Base-by-base conservation (phyloP, 2,797 vertebrate species). In the Pseudochaenichthys georgianus region DNA sequence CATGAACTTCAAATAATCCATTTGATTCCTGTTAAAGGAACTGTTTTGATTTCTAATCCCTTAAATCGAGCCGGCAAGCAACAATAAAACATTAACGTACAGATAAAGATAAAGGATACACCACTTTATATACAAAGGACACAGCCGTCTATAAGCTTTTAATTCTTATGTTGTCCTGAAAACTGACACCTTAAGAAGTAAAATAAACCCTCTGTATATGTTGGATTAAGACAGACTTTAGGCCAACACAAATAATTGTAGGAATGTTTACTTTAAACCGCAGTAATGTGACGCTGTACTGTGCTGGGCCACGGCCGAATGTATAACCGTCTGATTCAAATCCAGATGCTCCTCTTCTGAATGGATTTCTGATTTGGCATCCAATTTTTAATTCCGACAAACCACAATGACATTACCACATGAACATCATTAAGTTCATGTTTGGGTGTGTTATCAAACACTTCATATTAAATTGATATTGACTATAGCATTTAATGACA, bases 41-140 rank as follows among this genome's bases (percentile, higher is more conserved):
- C 15, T 50, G 23, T 38, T 38, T 38, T 6, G 34, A 7, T 8
- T 38, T 38, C 8, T 38, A 50, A 43, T 16, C 64, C 12, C 9
- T 73, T 70, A 19, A 4, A 5, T 48, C 9, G 3, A 4, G 23
- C 7, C 23, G 2, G 45, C 53, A 34, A 12, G 2, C 23, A 57
- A 64, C 65, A 73, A 64, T 7, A n/a, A 12, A 51, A 52, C 5
- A 45, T 3, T 19, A 63, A 47, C 13, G 5, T 15, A 58, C 58
- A 67, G 67, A 60, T 54, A 16, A 10, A 12, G 58, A 66, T n/a
- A 61, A 66, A 58, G 13, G 13, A 47, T 43, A 47, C 38, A 62
- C 1, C 11, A 45, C 1, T 55, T 48, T 53, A 28, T 4, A 50
- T 70, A 65, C 46, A 52, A 1, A 38, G 0, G 10, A 34, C n/a